Percentiles rank a stretch among this genome's conserved stretches.
Conservation (phyloP, 2,888 invertebrate species). For the Isoperla grammatica region DNA sequence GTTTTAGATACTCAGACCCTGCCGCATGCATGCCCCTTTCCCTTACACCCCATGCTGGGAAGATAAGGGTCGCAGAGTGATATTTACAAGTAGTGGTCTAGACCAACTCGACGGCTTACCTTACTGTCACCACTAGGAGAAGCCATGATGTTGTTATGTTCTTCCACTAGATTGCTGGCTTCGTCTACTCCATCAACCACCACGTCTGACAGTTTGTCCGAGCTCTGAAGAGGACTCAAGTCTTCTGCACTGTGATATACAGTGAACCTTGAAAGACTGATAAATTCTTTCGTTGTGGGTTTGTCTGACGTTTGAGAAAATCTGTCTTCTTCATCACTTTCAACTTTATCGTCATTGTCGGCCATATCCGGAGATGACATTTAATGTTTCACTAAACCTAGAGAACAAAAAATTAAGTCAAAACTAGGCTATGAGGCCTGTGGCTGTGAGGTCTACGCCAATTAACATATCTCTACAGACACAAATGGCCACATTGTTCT, state of each 20-base stretch:
- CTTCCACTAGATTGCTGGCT: conserved; percentile 8
- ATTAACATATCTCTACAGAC: too few relatives aligned
- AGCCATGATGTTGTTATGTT: neutral
- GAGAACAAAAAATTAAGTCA: too few relatives aligned
- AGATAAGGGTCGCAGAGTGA: too few relatives aligned
- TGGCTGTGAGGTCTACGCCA: too few relatives aligned
- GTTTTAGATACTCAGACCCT: too few relatives aligned
- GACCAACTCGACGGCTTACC: neutral
- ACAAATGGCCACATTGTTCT: too few relatives aligned
- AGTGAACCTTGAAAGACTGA: conserved; percentile 53
- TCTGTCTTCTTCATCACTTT: conserved; percentile 23
- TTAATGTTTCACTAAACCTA: neutral
- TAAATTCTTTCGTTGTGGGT: conserved; percentile 24
- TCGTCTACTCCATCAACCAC: conserved; percentile 9
- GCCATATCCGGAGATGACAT: neutral
- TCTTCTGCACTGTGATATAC: conserved; percentile 56
- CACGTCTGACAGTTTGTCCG: neutral
- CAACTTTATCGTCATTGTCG: neutral
- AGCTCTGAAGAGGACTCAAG: conserved; percentile 35
- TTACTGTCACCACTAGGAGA: neutral
- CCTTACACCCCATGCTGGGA: too few relatives aligned
- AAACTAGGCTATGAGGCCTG: too few relatives aligned
- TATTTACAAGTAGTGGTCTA: too few relatives aligned
- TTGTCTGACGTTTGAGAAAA: conserved; percentile 22
- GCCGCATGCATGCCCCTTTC: too few relatives aligned